Evolutionary conservation across 2,888 invertebrate genomes (phyloP).

Genomic region (Sarcophaga subvicina): DNA sequence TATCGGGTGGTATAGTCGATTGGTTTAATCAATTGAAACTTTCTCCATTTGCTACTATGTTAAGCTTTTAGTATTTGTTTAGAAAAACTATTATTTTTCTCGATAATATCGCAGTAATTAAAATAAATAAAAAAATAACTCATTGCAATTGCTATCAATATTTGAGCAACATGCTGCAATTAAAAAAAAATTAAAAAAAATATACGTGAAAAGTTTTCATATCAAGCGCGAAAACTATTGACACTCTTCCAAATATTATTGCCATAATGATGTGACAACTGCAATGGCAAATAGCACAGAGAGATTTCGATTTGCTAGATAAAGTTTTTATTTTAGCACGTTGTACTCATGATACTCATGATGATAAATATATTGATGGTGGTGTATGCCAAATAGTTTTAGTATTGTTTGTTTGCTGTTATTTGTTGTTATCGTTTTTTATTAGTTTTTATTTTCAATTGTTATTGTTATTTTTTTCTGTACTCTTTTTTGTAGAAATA

Average conservation of each 20-base stretch:
- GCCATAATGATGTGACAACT: conserved; percentile 43
- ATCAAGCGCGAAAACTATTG: conserved; percentile 21
- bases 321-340: background rate
- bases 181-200: background rate
- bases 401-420: background rate
- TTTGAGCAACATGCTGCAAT: background rate
- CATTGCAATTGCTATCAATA: background rate
- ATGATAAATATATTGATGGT: background rate
- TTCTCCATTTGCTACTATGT: no score
- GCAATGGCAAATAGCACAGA: background rate
- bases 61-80: no score
- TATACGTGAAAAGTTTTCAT: background rate
- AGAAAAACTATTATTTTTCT: no score
- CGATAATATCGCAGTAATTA: background rate
- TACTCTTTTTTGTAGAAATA: background rate
- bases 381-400: conserved; percentile 9
- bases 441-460: background rate
- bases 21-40: no score
- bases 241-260: conserved; percentile 38
- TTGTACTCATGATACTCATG: conserved; percentile 1
- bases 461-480: background rate
- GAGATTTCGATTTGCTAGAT: background rate
- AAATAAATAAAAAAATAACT: background rate
- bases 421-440: background rate
- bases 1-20: no score